A percentile compares a stretch with the other conserved stretches of the same genome.
These are phyloP conservation scores for Pollachius pollachius DNA, from an alignment of 2,113 vertebrate species.

Conservation along the genomic window DNA sequence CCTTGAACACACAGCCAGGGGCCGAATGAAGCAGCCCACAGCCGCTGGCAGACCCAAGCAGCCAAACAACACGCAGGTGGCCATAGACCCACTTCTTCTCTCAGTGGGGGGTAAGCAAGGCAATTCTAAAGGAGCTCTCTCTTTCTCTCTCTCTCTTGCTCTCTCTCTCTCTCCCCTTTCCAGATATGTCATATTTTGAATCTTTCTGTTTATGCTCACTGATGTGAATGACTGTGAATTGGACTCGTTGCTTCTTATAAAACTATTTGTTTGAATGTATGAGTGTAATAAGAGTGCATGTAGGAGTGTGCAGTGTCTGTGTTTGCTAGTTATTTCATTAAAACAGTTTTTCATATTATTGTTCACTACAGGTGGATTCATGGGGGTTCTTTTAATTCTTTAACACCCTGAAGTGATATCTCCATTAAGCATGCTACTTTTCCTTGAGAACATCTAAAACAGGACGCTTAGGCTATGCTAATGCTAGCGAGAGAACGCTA, in stretches of 20 bases:
- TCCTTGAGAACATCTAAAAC: conserved; percentile 61
- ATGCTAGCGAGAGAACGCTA: no score
- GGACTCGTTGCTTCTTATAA: conserved; percentile 22
- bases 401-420: background rate
- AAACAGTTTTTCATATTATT: no score
- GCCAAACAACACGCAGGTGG: conserved; percentile 60
- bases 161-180: background rate
- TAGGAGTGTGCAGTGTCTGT: no score
- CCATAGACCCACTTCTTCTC: conserved; percentile 52
- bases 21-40: conserved; percentile 49
- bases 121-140: conserved; percentile 27
- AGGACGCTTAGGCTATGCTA: conserved; percentile 11
- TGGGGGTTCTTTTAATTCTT: background rate
- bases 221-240: conserved; percentile 15
- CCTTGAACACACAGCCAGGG: conserved; percentile 53
- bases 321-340: no score
- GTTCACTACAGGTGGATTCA: no score
- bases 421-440: conserved; percentile 25
- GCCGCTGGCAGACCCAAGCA: conserved; percentile 43
- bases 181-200: background rate
- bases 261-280: conserved; percentile 11
- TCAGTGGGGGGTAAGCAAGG: conserved; percentile 57
- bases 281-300: background rate
- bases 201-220: background rate
- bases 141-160: background rate